Evolutionary conservation across 2,888 invertebrate genomes (phyloP).

Genomic region (Rhyacophila evoluta): DNA sequence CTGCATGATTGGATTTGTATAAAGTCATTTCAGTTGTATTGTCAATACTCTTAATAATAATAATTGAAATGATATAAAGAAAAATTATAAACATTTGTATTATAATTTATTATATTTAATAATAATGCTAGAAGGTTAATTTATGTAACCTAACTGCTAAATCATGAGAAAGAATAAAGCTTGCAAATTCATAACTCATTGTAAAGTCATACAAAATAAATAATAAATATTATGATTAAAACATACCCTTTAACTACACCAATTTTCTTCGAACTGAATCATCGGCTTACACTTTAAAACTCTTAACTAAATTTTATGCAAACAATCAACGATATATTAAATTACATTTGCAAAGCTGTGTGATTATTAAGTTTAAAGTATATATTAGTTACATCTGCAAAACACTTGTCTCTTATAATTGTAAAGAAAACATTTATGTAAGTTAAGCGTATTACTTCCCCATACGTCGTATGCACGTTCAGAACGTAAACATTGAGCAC

Average conservation of each 20-base stretch:
- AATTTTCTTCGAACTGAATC: not conserved
- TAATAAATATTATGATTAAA: not conserved
- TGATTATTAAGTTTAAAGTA: not conserved
- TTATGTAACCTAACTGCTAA: too few relatives aligned
- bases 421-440: not conserved
- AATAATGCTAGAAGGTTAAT: too few relatives aligned
- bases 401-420: not conserved
- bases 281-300: not conserved
- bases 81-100: too few relatives aligned
- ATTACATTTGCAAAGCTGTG: not conserved
- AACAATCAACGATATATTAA: not conserved
- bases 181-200: too few relatives aligned
- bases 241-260: not conserved
- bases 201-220: too few relatives aligned
- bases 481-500: conserved; percentile 2
- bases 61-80: too few relatives aligned
- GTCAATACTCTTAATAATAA: too few relatives aligned
- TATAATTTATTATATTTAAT: too few relatives aligned
- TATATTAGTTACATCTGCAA: not conserved
- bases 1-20: too few relatives aligned
- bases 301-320: not conserved
- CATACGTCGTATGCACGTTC: not conserved
- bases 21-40: too few relatives aligned
- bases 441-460: conserved; percentile 15
- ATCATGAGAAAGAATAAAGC: too few relatives aligned